phyloP scores from a whole-genome alignment of 2,797 vertebrate genomes.

The Sebastes diploproa region DNA sequence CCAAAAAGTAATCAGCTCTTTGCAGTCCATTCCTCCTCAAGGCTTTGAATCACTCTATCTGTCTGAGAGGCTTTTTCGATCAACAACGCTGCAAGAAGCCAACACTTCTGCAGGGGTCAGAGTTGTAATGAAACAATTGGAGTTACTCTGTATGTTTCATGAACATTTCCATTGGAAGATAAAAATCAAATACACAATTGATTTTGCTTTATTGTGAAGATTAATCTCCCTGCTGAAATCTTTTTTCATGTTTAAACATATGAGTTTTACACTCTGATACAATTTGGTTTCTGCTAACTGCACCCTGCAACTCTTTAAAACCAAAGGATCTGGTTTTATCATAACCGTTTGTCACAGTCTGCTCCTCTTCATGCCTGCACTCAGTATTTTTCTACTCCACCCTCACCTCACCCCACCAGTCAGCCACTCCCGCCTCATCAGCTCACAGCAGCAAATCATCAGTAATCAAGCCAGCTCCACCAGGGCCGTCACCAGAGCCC shows the following conservation, averaged over 20 bases:
- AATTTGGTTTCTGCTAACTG: background rate
- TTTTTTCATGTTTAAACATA: background rate
- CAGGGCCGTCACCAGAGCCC: background rate
- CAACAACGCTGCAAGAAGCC: constrained; percentile 7
- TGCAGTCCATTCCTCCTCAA: background rate
- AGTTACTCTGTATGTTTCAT: background rate
- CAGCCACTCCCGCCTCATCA: background rate
- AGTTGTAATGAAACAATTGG: background rate
- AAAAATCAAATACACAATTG: background rate
- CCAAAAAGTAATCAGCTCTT: constrained; percentile 19
- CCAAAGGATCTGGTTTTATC: background rate
- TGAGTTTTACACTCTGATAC: background rate
- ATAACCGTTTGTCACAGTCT: background rate
- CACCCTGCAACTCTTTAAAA: background rate
- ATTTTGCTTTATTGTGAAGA: background rate
- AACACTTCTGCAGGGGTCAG: background rate
- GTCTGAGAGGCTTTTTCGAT: constrained; percentile 20
- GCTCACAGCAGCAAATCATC: background rate
- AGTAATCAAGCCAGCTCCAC: background rate
- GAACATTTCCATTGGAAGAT: background rate
- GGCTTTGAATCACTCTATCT: constrained; percentile 17
- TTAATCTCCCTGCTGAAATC: background rate
- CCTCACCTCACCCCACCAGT: background rate
- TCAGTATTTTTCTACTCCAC: too few species aligned
- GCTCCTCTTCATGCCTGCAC: too few species aligned